phyloP scores from a whole-genome alignment of 2,888 invertebrate species.

The Nephrotoma appendiculata region DNA sequence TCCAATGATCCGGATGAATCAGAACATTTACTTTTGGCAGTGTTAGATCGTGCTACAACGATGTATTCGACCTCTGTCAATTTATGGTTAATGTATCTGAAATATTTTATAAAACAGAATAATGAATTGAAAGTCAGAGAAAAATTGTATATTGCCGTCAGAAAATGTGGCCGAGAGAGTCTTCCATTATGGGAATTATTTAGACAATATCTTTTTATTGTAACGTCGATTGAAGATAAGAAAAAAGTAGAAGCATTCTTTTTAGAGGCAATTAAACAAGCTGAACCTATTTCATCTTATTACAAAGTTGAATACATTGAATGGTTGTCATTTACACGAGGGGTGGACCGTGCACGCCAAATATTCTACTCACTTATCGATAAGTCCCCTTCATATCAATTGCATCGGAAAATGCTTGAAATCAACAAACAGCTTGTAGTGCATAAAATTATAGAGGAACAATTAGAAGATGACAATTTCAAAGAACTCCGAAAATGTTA shows the following conservation, averaged over 20 bases:
- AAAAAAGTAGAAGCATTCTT: conserved; percentile 10
- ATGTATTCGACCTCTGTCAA: conserved; percentile 32
- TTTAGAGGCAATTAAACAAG: conserved; percentile 19
- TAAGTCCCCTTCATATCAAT: conserved; percentile 34
- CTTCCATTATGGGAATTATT: conserved; percentile 22
- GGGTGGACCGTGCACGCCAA: conserved; percentile 42
- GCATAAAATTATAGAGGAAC: conserved; percentile 34
- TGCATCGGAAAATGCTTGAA: background rate
- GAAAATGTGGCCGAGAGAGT: conserved; percentile 13
- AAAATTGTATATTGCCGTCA: conserved; percentile 28
- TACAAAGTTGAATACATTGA: conserved; percentile 24
- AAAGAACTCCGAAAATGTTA: conserved; percentile 43
- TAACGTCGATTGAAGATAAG: conserved; percentile 17
- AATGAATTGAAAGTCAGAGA: conserved; percentile 30
- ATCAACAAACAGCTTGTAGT: conserved; percentile 31
- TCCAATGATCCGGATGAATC: background rate
- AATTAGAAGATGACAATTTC: conserved; percentile 24
- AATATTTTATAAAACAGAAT: conserved; percentile 30
- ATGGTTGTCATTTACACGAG: conserved; percentile 20
- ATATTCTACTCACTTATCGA: conserved; percentile 44
- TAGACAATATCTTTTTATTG: conserved; percentile 22
- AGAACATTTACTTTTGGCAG: background rate
- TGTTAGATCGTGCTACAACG: conserved; percentile 33
- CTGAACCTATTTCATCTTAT: conserved; percentile 18
- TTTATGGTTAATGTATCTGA: conserved; percentile 38